A percentile compares a stretch with the other conserved stretches of the same genome.
Evolutionary conservation across 2,797 vertebrate species (phyloP).

Genomic region (Catharus ustulatus): DNA sequence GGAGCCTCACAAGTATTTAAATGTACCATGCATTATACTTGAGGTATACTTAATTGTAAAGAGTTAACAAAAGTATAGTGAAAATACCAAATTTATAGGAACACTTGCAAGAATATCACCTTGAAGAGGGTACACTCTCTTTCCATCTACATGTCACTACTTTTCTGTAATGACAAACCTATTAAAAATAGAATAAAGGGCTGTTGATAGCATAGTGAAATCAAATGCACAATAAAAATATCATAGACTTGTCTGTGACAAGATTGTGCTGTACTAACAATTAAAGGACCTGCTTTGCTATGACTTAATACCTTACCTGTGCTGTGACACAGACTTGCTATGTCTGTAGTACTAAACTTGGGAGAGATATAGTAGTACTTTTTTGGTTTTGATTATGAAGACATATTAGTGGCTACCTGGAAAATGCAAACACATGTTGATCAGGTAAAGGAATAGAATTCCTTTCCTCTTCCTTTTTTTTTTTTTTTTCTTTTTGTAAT

Average conservation of each 20-base stretch:
- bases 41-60: background rate
- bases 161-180: background rate
- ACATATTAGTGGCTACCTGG: background rate
- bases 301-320: too few relatives aligned
- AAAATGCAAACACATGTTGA: background rate
- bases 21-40: background rate
- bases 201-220: background rate
- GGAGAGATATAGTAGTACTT: background rate
- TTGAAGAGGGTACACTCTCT: background rate
- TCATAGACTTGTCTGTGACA: background rate
- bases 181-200: background rate
- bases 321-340: background rate
- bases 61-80: background rate
- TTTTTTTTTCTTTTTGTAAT: background rate
- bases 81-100: background rate
- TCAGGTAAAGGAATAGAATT: background rate
- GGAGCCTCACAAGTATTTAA: background rate
- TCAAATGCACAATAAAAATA: background rate
- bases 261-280: background rate
- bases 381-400: background rate
- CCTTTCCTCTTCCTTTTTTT: background rate
- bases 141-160: background rate
- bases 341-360: background rate
- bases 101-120: background rate
- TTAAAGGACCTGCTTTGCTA: background rate